Evolutionary conservation across 1,140 invertebrate genomes (phyloP), one percentile per base, ranked within the genome.

Genomic region (Atopsyche davidsoni): DNA sequence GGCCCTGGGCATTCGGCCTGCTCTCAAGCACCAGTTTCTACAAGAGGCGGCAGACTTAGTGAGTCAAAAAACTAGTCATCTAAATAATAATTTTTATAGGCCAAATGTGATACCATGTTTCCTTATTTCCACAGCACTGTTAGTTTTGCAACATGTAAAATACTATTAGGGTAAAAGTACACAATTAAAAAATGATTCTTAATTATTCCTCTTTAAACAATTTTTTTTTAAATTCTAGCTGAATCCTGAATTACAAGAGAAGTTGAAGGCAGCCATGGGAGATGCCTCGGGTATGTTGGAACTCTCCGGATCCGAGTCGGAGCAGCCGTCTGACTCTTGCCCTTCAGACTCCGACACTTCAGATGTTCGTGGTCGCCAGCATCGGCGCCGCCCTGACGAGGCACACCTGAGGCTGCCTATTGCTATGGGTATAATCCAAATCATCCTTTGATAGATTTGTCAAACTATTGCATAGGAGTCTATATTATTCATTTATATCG

Each of bases 1-100:
- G 57, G 87, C 86, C 1, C 75, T 90, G 14, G 86, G 87, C 1
- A 66, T 77, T 2, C 69, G 77, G 18, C 77, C 77, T 2, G 75
- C 76, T 59, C 55, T 78, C 2, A 70, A 75, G n/a, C 75, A 78
- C 11, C 76, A 79, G 45, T 69, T 70, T 44, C 42, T 71, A 36
- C 46, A 70, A 13, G 67, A 70, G 39, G 68, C 66, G 13, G 68
- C 68, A 1, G 69, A 71, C 55, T 62, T 71, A 39, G 68, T 70
- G 55, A 62, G 67, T 34, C 2, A n/a, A 36, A 36, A 36, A 36
- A 6, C 14, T 36, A 14, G 7, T 14, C 6, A 36, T 36, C 7
- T 14, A 9, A 16, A 11, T 6, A 4, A 36, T 36, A 9, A 36
- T 36, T 9, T 36, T 11, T 36, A 11, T 6, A 28, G n/a, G 6